phyloP scores from a whole-genome alignment of 2,888 invertebrate genomes.

The Ichneumoninae sp. region DNA sequence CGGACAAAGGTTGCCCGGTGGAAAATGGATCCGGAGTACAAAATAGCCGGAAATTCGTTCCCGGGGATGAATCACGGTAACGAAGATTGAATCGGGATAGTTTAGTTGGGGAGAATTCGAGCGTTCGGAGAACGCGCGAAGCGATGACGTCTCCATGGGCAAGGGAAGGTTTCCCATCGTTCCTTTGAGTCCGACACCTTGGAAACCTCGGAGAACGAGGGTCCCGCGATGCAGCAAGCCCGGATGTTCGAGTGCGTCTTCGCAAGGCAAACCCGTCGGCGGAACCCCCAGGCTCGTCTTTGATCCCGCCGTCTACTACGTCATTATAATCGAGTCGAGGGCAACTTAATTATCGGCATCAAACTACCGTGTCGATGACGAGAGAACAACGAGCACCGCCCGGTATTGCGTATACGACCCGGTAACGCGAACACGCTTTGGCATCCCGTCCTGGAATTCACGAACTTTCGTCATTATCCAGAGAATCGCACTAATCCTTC shows the following conservation, averaged over 20 bases:
- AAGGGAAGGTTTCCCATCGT: slow-evolving; percentile 1
- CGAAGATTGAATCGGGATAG: slow-evolving; percentile 11
- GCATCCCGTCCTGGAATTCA: slow-evolving; percentile 43
- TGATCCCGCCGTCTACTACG: slow-evolving; percentile 68
- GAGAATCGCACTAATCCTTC: slow-evolving; percentile 37
- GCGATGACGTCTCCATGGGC: neutral
- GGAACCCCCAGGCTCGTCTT: slow-evolving; percentile 70
- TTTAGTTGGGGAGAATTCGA: slow-evolving; percentile 15
- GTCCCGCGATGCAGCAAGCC: slow-evolving; percentile 7
- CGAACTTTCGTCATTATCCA: slow-evolving; percentile 65
- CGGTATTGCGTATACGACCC: slow-evolving; percentile 8
- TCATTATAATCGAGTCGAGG: slow-evolving; percentile 78
- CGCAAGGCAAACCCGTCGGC: slow-evolving; percentile 54
- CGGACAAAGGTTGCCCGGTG: slow-evolving; percentile 12
- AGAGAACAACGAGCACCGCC: slow-evolving; percentile 47
- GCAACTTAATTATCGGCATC: slow-evolving; percentile 76
- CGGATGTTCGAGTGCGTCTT: slow-evolving; percentile 37
- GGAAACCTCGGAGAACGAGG: neutral
- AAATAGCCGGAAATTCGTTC: neutral
- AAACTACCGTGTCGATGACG: slow-evolving; percentile 70
- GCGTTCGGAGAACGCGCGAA: slow-evolving; percentile 6
- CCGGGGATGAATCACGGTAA: neutral
- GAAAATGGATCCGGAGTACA: neutral
- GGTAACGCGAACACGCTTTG: slow-evolving; percentile 27
- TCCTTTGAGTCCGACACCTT: slow-evolving; percentile 49